Conservation (phyloP, 2,888 invertebrate genomes). For the Platycheirus rosarum region DNA sequence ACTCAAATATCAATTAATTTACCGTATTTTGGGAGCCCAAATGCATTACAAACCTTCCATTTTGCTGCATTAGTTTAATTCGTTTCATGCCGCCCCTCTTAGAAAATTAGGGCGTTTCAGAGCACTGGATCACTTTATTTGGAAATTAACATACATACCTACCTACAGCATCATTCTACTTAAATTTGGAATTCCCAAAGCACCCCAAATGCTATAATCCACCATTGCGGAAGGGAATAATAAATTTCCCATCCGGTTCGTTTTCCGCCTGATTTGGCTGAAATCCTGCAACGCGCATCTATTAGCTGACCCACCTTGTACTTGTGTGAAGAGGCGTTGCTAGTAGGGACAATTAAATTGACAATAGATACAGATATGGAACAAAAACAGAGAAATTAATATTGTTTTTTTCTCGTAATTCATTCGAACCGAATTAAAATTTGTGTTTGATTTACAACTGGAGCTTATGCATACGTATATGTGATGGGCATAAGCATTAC, state of each 20-base stretch:
- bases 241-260: constrained; percentile 65
- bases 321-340: constrained; percentile 9
- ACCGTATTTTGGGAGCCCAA: not conserved
- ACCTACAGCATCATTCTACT: not conserved
- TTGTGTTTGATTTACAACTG: constrained; percentile 57
- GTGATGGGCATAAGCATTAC: no score
- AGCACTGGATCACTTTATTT: constrained; percentile 41
- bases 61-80: constrained; percentile 51
- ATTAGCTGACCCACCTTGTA: not conserved
- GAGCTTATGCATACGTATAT: constrained; percentile 51
- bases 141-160: constrained; percentile 55
- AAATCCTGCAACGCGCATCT: not conserved
- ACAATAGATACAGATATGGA: constrained; percentile 45
- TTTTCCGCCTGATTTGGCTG: constrained; percentile 42
- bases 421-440: constrained; percentile 53
- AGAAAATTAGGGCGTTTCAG: not conserved
- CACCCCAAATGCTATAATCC: not conserved
- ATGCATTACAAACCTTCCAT: constrained; percentile 37
- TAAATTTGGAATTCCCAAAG: not conserved
- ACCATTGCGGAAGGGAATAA: constrained; percentile 64
- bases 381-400: constrained; percentile 40
- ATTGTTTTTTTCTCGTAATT: constrained; percentile 49
- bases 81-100: constrained; percentile 8
- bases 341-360: constrained; percentile 48
- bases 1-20: constrained; percentile 23